A percentile compares a stretch with the other conserved stretches of the same genome.
Evolutionary conservation across 2,113 vertebrate genomes (phyloP).

Genomic region (Caloenas nicobarica): DNA sequence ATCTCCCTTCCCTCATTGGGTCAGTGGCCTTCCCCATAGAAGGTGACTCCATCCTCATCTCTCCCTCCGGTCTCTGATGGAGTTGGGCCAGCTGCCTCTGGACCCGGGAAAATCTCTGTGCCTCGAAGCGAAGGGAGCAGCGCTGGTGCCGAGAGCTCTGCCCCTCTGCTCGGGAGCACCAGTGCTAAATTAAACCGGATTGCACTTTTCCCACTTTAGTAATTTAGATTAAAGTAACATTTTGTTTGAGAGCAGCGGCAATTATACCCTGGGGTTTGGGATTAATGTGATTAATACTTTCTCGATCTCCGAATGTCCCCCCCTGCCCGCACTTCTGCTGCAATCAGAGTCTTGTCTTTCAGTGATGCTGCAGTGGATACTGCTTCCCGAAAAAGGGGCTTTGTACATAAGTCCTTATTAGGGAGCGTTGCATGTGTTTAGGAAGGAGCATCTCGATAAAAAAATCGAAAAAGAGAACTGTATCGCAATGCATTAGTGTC

Average conservation of each 20-base stretch:
- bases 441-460: slow-evolving; percentile 7
- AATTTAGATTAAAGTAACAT: slow-evolving; percentile 79
- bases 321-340: not conserved
- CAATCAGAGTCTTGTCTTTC: slow-evolving; percentile 63
- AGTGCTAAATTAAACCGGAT: slow-evolving; percentile 62
- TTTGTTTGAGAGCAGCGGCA: slow-evolving; percentile 78
- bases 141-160: not conserved
- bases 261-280: slow-evolving; percentile 71
- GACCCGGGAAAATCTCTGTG: not conserved
- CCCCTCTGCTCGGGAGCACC: slow-evolving; percentile 38
- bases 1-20: not conserved
- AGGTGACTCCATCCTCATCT: not conserved
- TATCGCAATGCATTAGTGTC: slow-evolving; percentile 52
- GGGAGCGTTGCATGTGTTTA: slow-evolving; percentile 20
- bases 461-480: not conserved
- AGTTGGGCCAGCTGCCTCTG: not conserved
- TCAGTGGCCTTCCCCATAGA: fast-evolving
- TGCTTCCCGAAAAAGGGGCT: slow-evolving; percentile 24
- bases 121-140: not conserved
- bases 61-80: not conserved
- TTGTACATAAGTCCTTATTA: slow-evolving; percentile 60
- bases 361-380: slow-evolving; percentile 13
- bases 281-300: slow-evolving; percentile 77
- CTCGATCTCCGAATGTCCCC: slow-evolving; percentile 48
- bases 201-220: slow-evolving; percentile 70